Evolutionary conservation across 2,888 invertebrate genomes (phyloP).

Genomic region (Eupeodes luniger): DNA sequence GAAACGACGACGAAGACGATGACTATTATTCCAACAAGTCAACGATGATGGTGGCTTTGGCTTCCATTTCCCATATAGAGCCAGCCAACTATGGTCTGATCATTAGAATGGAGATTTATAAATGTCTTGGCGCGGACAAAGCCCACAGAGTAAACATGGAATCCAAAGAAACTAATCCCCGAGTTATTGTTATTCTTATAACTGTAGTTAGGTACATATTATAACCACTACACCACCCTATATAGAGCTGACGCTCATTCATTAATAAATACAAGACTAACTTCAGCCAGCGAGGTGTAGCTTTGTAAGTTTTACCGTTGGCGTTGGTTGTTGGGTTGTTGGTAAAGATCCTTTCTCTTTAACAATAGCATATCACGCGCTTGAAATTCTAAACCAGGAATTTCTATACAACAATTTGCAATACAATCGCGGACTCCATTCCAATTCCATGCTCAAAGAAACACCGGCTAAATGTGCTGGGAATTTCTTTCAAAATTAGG

Average conservation of each 20-base stretch:
- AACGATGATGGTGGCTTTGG: constrained; percentile 29
- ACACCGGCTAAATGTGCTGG: constrained; percentile 43
- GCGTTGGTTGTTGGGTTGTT: neutral
- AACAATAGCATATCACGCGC: constrained; percentile 35
- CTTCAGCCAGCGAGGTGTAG: neutral
- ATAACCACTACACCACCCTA: neutral
- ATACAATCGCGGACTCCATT: constrained; percentile 28
- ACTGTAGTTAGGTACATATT: neutral
- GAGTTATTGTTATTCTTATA: constrained; percentile 40
- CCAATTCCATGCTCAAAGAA: constrained; percentile 37
- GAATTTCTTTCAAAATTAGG: constrained; percentile 66
- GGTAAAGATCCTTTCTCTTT: constrained; percentile 49
- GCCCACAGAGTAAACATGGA: constrained; percentile 58
- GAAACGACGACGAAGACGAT: neutral
- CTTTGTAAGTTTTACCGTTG: constrained; percentile 30
- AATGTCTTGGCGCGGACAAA: constrained; percentile 66
- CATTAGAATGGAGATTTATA: constrained; percentile 68
- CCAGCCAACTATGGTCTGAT: constrained; percentile 40
- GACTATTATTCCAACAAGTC: neutral
- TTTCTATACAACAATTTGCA: constrained; percentile 26
- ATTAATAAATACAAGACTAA: neutral
- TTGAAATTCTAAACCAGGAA: constrained; percentile 65
- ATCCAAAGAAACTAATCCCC: constrained; percentile 43
- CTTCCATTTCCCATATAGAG: constrained; percentile 33
- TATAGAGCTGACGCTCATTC: constrained; percentile 6